Base-by-base conservation (phyloP, 1,140 invertebrate genomes). In the Brachionus manjavacas region DNA sequence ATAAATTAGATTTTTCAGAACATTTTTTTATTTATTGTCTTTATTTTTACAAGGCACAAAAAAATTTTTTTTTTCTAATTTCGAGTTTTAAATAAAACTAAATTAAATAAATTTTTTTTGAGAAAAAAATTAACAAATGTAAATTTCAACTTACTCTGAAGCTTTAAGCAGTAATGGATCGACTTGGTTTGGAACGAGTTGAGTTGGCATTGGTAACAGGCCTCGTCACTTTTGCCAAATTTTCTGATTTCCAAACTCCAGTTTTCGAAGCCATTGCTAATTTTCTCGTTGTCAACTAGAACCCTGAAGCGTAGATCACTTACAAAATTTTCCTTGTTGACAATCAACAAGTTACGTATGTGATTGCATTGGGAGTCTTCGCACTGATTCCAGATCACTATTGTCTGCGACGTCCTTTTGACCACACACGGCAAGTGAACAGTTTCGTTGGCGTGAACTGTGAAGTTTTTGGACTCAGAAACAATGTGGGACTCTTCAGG, bases 291-390 rank as follows among this genome's bases (percentile, higher is more conserved):
- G 12, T 76, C 72, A 68, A 23, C 25, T 12, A 68, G 31, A 6
- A 81, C 79, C 23, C 79, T 60, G 41, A 81, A 81, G 31, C 79
- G 31, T 4, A 81, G 23, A 68, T 81, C 79, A 14, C 23, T 35
- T 20, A 81, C 52, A 81, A 81, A 81, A 81, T 81, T 81, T 43
- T 81, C 79, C 41, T 68, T 81, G 52, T 81, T 81, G 2, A 81
- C 79, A 41, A 46, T 81, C 11, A 81, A 35, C 41, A 64, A 64
- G 39, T 60, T 81, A n/a, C 35, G 55, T 20, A 81, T 20, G 55
- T 25, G n/a, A 14, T 11, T 68, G 12, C 79, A 81, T 9, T 39
- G 46, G 20, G 49, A 2, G 14, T 81, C 79, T 20, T 60, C 79
- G n/a, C 79, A 81, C 35, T 81, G 79, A 68, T 81, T 81, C 79